These are phyloP conservation scores for Mus spicilegus DNA, from an alignment of 2,113 vertebrate species.

Conservation along the genomic window DNA sequence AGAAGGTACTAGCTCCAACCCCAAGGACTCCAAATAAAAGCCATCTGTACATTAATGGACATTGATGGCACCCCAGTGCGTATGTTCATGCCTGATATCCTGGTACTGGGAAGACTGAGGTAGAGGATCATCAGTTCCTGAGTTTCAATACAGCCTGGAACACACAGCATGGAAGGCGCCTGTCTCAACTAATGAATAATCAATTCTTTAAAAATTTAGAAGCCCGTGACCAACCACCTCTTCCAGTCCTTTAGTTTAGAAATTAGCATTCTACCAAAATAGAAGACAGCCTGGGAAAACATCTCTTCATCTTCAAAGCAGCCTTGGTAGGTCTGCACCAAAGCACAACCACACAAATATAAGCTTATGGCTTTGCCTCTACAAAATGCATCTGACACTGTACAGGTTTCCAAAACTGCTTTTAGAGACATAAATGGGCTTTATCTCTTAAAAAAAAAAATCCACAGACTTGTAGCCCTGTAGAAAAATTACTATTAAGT, in stretches of 20 bases:
- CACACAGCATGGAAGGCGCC: background rate
- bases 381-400: background rate
- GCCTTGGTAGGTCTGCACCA: background rate
- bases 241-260: conserved; percentile 13
- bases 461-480: background rate
- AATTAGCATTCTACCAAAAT: conserved; percentile 22
- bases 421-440: background rate
- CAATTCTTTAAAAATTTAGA: conserved; percentile 28
- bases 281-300: background rate
- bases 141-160: background rate
- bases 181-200: background rate
- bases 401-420: background rate
- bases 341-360: conserved; percentile 32
- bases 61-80: too few relatives aligned
- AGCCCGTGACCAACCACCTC: background rate
- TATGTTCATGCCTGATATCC: background rate
- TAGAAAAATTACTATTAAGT: conserved; percentile 5
- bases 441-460: conserved; percentile 7
- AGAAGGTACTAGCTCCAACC: background rate
- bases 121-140: background rate
- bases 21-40: background rate
- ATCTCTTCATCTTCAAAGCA: background rate
- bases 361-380: background rate
- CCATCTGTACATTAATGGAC: background rate
- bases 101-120: background rate